phyloP scores from a whole-genome alignment of 2,888 invertebrate genomes.

The Stenodema calcarata region DNA sequence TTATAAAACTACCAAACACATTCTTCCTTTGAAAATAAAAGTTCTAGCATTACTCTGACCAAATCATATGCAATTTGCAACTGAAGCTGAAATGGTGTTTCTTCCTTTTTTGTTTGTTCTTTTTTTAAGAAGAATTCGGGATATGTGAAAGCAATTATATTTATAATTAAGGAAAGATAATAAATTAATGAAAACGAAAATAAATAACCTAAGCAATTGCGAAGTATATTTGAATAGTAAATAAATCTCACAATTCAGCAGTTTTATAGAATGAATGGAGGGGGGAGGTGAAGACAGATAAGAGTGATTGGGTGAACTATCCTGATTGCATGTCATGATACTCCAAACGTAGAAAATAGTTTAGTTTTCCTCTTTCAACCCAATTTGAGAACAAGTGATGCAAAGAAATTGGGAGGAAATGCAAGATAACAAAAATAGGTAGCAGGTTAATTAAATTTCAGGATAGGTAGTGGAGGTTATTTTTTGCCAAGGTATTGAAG shows the following conservation, averaged over 20 bases:
- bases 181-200: neutral
- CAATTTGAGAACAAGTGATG: no score
- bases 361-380: no score
- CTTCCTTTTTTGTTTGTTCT: neutral
- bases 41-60: neutral
- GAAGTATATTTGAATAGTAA: neutral
- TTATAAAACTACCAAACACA: slow-evolving; percentile 4
- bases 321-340: no score
- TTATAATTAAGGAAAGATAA: neutral
- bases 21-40: neutral
- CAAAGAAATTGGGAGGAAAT: no score
- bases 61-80: neutral
- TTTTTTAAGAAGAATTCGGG: neutral
- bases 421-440: no score
- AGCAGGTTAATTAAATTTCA: no score
- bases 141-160: neutral
- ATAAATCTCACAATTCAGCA: neutral
- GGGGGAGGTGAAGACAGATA: no score
- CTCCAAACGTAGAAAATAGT: no score
- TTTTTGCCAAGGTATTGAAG: no score
- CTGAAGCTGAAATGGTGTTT: neutral
- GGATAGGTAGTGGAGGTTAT: no score
- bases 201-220: neutral
- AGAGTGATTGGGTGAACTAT: no score
- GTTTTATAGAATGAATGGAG: no score